These are phyloP conservation scores for Luidia sarsii DNA, from an alignment of 53 echinoderm and acorn worm genomes.

Conservation along the genomic window DNA sequence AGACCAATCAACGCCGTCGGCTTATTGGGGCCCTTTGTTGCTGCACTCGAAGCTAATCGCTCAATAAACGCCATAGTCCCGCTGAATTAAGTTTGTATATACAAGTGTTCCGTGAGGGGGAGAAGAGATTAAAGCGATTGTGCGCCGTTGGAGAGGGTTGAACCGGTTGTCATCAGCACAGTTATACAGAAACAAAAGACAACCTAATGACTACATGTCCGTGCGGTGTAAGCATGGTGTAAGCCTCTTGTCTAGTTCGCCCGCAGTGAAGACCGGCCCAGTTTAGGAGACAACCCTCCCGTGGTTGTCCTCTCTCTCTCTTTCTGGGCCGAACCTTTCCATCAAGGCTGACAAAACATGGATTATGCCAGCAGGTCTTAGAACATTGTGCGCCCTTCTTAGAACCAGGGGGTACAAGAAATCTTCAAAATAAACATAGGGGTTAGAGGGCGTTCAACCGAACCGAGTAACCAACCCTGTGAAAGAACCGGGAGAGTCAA, in stretches of 20 bases:
- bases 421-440: too few species aligned
- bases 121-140: conserved; percentile 34
- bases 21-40: conserved; percentile 36
- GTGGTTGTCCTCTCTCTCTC: too few species aligned
- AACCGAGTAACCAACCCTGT: too few species aligned
- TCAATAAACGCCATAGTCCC: conserved; percentile 35
- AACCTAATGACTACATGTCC: conserved; percentile 34
- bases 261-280: too few species aligned
- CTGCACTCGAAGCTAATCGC: conserved; percentile 43
- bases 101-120: conserved; percentile 28
- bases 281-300: too few species aligned
- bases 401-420: too few species aligned
- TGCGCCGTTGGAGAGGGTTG: conserved; percentile 14
- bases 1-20: conserved; percentile 51
- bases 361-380: neutral
- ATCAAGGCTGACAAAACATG: conserved; percentile 29
- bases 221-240: too few species aligned
- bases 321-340: neutral
- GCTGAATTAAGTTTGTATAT: conserved; percentile 37
- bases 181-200: conserved; percentile 50
- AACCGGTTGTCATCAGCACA: conserved; percentile 24
- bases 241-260: too few species aligned
- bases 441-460: too few species aligned
- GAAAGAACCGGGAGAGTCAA: too few species aligned
- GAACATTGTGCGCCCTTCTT: conserved; percentile 6